Evolutionary conservation across 2,797 vertebrate species (phyloP).

Genomic region (Distichodus sexfasciatus): DNA sequence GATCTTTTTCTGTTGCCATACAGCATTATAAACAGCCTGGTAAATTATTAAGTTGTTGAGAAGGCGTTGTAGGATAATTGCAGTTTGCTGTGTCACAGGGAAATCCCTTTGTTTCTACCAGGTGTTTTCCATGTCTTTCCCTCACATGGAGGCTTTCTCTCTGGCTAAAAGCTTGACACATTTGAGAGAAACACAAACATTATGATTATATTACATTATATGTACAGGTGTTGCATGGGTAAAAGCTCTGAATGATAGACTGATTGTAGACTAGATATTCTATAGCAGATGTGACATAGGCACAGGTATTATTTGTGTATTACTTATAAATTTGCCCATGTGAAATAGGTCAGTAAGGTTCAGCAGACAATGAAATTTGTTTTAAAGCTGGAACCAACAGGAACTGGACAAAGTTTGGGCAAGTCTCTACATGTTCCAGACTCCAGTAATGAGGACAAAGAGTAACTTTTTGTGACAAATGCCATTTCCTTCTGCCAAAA

Average conservation of each 20-base stretch:
- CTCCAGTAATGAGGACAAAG: conserved; percentile 42
- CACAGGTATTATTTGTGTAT: too few species aligned
- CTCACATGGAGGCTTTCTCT: neutral
- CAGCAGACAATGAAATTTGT: conserved; percentile 12
- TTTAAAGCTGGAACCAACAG: neutral
- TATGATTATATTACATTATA: too few species aligned
- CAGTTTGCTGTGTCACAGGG: neutral
- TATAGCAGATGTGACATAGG: too few species aligned
- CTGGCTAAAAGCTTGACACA: neutral
- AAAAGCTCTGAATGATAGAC: neutral
- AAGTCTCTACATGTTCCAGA: conserved; percentile 61
- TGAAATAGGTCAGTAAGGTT: neutral
- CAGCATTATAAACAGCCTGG: neutral
- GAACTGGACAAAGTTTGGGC: conserved; percentile 44
- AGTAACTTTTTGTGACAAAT: neutral
- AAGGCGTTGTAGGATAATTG: conserved; percentile 3
- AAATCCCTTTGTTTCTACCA: conserved; percentile 1
- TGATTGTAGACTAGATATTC: neutral
- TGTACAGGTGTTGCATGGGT: too few species aligned
- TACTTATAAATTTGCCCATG: too few species aligned
- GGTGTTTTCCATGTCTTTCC: conserved; percentile 2
- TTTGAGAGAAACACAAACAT: neutral
- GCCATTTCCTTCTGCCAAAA: conserved; percentile 7
- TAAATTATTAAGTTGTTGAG: conserved; percentile 24
- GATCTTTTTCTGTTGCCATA: neutral